Conservation (phyloP, 2,888 invertebrate genomes). For the Agriotes lineatus region DNA sequence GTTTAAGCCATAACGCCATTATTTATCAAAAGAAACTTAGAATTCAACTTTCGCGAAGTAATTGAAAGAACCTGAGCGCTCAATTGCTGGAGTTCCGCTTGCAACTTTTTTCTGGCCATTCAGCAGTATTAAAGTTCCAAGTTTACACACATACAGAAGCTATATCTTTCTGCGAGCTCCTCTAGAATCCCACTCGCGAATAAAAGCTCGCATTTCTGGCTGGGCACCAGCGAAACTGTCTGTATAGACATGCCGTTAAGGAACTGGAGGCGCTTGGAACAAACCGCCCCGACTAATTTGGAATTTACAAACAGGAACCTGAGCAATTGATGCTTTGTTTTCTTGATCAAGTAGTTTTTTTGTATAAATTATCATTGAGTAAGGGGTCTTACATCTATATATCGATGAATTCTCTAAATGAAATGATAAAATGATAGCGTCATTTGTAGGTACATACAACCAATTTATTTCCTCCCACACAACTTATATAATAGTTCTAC, state of each 20-base stretch:
- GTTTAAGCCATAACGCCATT: slow-evolving; percentile 9
- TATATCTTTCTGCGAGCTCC: slow-evolving; percentile 23
- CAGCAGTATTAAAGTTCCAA: slow-evolving; percentile 34
- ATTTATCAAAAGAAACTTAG: slow-evolving; percentile 16
- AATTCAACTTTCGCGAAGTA: slow-evolving; percentile 27
- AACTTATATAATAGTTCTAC: no score
- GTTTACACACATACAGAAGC: slow-evolving; percentile 32
- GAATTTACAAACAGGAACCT: no score
- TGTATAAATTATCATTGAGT: no score
- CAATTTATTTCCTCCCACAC: no score
- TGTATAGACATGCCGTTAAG: slow-evolving; percentile 12
- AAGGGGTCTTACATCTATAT: no score
- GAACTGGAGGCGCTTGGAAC: neutral
- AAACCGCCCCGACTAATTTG: neutral
- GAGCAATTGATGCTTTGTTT: no score
- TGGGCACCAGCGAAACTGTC: slow-evolving; percentile 28
- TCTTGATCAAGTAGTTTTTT: no score
- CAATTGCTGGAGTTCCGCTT: slow-evolving; percentile 33
- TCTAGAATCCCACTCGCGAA: slow-evolving; percentile 18
- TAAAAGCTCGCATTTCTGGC: slow-evolving; percentile 33
- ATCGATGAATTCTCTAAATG: no score
- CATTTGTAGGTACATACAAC: no score
- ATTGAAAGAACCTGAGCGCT: slow-evolving; percentile 33
- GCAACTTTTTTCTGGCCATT: slow-evolving; percentile 30
- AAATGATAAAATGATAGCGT: no score